A percentile compares a stretch with the other conserved stretches of the same genome.
Conservation (phyloP, 2,888 invertebrate species). For the Drosophila cognata region DNA sequence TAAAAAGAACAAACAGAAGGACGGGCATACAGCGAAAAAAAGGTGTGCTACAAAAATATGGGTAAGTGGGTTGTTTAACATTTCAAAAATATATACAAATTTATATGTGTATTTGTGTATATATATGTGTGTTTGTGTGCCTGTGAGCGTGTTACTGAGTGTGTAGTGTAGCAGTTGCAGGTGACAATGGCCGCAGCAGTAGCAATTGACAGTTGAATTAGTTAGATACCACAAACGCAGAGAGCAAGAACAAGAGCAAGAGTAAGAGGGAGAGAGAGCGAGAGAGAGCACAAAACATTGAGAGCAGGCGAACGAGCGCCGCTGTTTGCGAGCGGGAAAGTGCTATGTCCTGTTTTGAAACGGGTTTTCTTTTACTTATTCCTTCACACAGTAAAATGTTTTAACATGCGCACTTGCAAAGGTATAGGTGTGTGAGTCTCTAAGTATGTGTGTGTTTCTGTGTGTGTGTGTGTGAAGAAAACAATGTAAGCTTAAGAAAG, state of each 20-base stretch:
- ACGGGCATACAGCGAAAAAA: conserved; percentile 40
- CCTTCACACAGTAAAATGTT: conserved; percentile 23
- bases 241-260: conserved; percentile 19
- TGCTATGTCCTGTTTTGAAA: conserved; percentile 42
- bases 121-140: background rate
- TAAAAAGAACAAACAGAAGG: conserved; percentile 49
- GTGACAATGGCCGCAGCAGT: conserved; percentile 51
- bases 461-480: conserved; percentile 32
- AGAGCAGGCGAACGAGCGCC: conserved; percentile 29
- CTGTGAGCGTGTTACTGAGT: conserved; percentile 15
- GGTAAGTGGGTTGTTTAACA: conserved; percentile 67
- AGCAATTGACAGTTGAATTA: conserved; percentile 54
- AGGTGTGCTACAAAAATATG: conserved; percentile 73
- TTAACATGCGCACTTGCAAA: conserved; percentile 11
- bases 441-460: conserved; percentile 5
- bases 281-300: conserved; percentile 5
- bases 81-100: conserved; percentile 54
- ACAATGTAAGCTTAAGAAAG: conserved; percentile 56
- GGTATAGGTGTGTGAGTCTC: conserved; percentile 14
- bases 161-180: conserved; percentile 35
- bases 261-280: conserved; percentile 12
- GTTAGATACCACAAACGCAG: conserved; percentile 33
- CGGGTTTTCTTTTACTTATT: conserved; percentile 39
- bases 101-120: conserved; percentile 1
- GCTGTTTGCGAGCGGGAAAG: conserved; percentile 18